Evolutionary conservation across 53 echinoderm and acorn worm species (phyloP), one percentile per base, ranked within the genome.

Genomic region (Holothuria scabra): DNA sequence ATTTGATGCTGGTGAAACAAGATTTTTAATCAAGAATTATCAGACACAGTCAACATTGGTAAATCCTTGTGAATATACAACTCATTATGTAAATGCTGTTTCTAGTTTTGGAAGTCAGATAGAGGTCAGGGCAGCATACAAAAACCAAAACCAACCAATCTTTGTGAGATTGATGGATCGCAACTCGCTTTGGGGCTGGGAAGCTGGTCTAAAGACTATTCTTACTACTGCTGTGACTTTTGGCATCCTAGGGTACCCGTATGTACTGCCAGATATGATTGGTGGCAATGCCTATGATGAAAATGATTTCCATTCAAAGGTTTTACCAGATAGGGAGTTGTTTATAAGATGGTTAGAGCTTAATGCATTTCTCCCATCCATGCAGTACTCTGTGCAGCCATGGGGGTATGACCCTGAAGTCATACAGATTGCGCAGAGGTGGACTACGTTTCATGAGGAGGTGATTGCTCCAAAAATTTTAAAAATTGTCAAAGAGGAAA

Each of bases 151-250:
- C 18, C 78, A 85, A 41, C 99, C 94, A 2, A 64, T 99, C 41
- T 99, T 99, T 91, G 87, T 99, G 12, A 65, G 91, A 55, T 92
- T 94, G 87, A 89, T 92, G 85, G 94, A 99, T 56, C 94, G 90
- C 35, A 87, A 90, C 34, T 92, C 99, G 19, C 70, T 72, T 13
- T 99, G 99, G 99, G 86, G 80, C 55, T 89, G 89, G 74, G 87
- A 91, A 70, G 94, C 92, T 66, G 99, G 99, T 12, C 87, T 99
- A 0, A 85, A 87, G 85, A 90, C 99, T 0, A 74, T 99, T 72
- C 92, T 99, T 14, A 94, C 99, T 11, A 82, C 99, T 20, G 86
- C 93, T 21, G 85, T 99, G 12, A 84, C 86, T 1, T 85, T 90
- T 76, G 93, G 99, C 2, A 76, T 99, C 20, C 52, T 99, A 16